Evolutionary conservation across 2,113 vertebrate species (phyloP).

Genomic region (Saguinus imperator): DNA sequence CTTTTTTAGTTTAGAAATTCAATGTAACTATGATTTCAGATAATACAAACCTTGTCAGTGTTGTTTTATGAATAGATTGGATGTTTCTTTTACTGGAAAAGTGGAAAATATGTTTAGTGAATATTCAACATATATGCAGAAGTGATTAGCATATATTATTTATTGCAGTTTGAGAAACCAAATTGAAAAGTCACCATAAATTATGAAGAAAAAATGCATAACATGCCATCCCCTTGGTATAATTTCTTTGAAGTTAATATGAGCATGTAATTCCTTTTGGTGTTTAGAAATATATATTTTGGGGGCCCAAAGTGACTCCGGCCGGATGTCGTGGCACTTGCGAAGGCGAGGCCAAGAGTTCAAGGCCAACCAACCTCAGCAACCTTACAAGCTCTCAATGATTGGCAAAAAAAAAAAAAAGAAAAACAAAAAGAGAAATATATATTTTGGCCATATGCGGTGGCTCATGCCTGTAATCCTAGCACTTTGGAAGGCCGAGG

Average conservation of each 20-base stretch:
- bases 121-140: neutral
- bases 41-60: neutral
- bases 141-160: neutral
- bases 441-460: neutral
- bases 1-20: neutral
- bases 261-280: neutral
- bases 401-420: no score
- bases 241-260: neutral
- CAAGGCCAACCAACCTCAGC: no score
- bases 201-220: neutral
- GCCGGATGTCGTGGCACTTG: no score
- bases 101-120: neutral
- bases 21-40: neutral
- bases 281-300: neutral
- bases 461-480: no score
- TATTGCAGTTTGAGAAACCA: constrained; percentile 23
- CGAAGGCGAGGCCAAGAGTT: no score
- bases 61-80: neutral
- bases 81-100: neutral
- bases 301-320: no score
- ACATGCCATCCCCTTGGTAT: neutral
- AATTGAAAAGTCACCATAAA: neutral
- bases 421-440: no score
- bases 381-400: no score
- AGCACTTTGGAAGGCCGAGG: no score